A percentile compares a stretch with the other conserved stretches of the same genome.
Evolutionary conservation across 2,113 vertebrate species (phyloP).

Genomic region (Stictonetta naevosa): DNA sequence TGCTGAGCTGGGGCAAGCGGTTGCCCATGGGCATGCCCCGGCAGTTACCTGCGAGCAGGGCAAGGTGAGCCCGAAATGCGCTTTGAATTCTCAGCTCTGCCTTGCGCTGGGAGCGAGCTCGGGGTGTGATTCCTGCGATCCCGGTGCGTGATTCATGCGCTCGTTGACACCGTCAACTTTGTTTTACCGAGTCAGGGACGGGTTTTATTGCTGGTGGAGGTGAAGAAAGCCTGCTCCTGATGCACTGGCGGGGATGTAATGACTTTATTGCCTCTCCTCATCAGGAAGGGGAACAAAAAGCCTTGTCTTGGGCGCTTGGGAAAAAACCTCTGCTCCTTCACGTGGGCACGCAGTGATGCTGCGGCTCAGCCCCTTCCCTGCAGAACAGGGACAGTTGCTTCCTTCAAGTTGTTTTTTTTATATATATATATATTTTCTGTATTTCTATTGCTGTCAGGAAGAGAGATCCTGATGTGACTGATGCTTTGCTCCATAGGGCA

Average conservation of each 20-base stretch:
- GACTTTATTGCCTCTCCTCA: neutral
- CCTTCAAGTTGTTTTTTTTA: neutral
- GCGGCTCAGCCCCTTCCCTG: too few relatives aligned
- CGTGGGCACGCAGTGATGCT: too few relatives aligned
- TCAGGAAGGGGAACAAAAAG: neutral
- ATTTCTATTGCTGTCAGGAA: fast-evolving
- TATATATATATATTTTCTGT: neutral
- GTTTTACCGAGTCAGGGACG: neutral
- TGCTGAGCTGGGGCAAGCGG: neutral
- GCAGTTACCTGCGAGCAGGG: neutral
- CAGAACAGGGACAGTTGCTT: fast-evolving
- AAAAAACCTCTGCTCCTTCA: neutral
- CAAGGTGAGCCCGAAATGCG: neutral
- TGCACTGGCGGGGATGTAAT: neutral
- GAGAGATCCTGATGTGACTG: neutral
- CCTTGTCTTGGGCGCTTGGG: neutral
- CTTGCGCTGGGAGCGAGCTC: neutral
- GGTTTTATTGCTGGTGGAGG: constrained; percentile 8
- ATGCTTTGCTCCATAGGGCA: neutral
- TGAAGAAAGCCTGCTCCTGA: neutral
- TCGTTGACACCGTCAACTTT: neutral
- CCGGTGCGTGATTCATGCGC: neutral
- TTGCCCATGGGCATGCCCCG: neutral
- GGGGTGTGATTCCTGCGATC: neutral
- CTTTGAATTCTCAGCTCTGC: neutral